A percentile compares a stretch with the other conserved stretches of the same genome.
Conservation (phyloP, 2,888 invertebrate genomes). For the Nymphalis c-album region DNA sequence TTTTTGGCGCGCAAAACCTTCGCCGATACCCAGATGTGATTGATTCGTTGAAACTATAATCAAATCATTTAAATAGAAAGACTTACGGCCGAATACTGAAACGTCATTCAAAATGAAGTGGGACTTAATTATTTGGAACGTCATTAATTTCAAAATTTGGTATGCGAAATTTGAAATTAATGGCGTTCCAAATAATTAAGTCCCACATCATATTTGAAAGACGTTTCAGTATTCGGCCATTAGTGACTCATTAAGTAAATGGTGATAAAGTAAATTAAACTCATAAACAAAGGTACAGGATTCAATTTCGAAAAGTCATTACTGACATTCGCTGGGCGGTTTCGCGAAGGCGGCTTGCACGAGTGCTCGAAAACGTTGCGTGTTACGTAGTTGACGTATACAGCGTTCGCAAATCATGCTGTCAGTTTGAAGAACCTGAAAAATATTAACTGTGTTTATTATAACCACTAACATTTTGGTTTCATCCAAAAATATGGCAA, state of each 20-base stretch:
- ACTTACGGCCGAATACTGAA: not conserved
- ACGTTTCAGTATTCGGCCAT: too few species aligned
- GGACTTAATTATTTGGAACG: too few species aligned
- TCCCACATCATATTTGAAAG: too few species aligned
- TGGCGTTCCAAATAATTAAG: too few species aligned
- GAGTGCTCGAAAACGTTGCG: constrained; percentile 49
- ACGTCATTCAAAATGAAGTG: too few species aligned
- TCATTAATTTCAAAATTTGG: too few species aligned
- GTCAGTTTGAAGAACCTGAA: constrained; percentile 50
- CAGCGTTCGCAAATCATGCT: constrained; percentile 57
- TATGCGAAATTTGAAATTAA: too few species aligned
- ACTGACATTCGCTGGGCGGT: constrained; percentile 45
- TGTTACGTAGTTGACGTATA: constrained; percentile 48
- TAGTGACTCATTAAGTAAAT: too few species aligned
- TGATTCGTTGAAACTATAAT: constrained; percentile 37
- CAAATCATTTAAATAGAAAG: constrained; percentile 10
- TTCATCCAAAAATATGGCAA: too few species aligned
- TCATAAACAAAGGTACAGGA: not conserved
- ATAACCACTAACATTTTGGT: too few species aligned
- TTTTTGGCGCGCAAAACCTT: constrained; percentile 25
- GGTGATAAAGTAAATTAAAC: not conserved
- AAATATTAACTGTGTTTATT: not conserved
- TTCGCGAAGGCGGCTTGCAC: constrained; percentile 54
- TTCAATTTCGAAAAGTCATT: too few species aligned
- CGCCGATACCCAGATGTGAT: constrained; percentile 37